Evolutionary conservation across 2,113 vertebrate species (phyloP).

Genomic region (Delphinapterus leucas): DNA sequence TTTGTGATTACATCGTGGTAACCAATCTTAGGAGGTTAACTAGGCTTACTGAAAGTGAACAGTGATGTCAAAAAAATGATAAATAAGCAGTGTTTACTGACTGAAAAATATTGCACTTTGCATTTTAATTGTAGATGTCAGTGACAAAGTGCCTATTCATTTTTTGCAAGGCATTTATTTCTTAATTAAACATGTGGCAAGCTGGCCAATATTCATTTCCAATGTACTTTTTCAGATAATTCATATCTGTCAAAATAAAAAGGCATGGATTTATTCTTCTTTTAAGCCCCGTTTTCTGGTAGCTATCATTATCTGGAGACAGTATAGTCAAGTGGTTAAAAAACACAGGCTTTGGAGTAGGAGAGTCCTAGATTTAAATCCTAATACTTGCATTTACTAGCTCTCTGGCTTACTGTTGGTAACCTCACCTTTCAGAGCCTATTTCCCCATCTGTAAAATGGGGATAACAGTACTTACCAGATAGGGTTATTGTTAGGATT

Average conservation of each 20-base stretch:
- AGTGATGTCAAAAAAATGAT: slow-evolving; percentile 70
- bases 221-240: slow-evolving; percentile 65
- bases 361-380: background rate
- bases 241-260: slow-evolving; percentile 73
- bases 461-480: background rate
- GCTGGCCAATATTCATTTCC: slow-evolving; percentile 66
- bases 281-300: slow-evolving; percentile 41
- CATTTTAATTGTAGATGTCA: slow-evolving; percentile 73
- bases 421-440: background rate
- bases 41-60: slow-evolving; percentile 65
- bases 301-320: slow-evolving; percentile 42
- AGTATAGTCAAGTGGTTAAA: background rate
- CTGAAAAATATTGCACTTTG: slow-evolving; percentile 63
- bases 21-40: slow-evolving; percentile 71
- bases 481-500: background rate
- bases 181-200: slow-evolving; percentile 72
- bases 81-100: slow-evolving; percentile 70
- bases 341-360: background rate
- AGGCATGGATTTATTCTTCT: slow-evolving; percentile 50
- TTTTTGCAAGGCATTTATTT: slow-evolving; percentile 74
- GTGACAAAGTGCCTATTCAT: slow-evolving; percentile 69
- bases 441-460: slow-evolving; percentile 30
- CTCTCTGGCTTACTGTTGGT: background rate
- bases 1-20: slow-evolving; percentile 62
- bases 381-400: background rate